Conservation (phyloP, 2,797 vertebrate genomes). For the Sebastes baramenuke region DNA sequence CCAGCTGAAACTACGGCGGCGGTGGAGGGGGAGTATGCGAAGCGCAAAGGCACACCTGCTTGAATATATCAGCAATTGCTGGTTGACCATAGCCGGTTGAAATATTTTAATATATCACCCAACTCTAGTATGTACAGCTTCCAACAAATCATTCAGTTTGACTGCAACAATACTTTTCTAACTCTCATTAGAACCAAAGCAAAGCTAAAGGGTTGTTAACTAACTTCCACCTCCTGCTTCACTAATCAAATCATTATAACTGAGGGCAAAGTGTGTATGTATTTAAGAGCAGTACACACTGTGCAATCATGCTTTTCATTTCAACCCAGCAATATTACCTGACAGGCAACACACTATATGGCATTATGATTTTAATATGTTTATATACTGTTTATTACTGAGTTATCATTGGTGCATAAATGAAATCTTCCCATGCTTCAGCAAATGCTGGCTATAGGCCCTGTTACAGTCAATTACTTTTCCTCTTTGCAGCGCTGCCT, state of each 20-base stretch:
- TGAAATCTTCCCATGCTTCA: background rate
- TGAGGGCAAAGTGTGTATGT: background rate
- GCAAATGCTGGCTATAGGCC: background rate
- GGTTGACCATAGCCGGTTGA: no score
- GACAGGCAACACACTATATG: background rate
- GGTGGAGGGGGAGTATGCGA: no score
- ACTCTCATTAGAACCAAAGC: background rate
- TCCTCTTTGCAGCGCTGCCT: slow-evolving; percentile 15
- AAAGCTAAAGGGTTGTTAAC: background rate
- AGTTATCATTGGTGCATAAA: background rate
- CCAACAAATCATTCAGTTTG: background rate
- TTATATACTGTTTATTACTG: slow-evolving; percentile 3
- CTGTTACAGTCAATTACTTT: slow-evolving; percentile 31
- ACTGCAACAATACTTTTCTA: background rate
- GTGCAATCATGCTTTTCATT: background rate
- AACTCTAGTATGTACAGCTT: background rate
- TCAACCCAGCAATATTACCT: background rate
- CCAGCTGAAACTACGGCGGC: no score
- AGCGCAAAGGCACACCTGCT: no score
- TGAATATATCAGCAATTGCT: no score
- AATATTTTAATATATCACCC: no score
- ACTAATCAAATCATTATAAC: background rate
- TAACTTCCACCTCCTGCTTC: background rate
- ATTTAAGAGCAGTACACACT: background rate
- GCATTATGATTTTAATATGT: background rate